Conservation (phyloP, 2,113 vertebrate genomes). For the Azemiops feae region DNA sequence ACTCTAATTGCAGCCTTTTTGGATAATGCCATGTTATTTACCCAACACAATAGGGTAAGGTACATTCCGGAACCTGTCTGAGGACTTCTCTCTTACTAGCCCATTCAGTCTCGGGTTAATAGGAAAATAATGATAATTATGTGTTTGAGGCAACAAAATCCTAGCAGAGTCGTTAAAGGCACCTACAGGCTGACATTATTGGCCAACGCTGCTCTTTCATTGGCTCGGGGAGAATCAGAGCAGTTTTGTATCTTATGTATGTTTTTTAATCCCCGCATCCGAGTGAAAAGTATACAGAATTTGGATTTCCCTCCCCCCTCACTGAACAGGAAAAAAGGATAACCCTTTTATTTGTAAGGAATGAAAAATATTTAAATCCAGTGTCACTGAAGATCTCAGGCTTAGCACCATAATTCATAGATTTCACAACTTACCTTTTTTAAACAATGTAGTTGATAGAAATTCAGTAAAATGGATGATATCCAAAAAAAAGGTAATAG, state of each 20-base stretch:
- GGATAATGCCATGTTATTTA: constrained; percentile 9
- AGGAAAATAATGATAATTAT: background rate
- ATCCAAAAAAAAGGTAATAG: background rate
- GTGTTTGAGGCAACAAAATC: constrained; percentile 1
- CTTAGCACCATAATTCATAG: background rate
- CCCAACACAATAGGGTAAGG: background rate
- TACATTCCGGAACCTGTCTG: background rate
- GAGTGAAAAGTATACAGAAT: background rate
- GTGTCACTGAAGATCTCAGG: background rate
- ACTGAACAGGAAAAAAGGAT: background rate
- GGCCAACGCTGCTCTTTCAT: constrained; percentile 14
- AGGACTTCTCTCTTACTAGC: background rate
- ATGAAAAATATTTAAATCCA: background rate
- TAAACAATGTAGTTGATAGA: background rate
- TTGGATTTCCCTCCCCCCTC: background rate
- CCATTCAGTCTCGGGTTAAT: background rate
- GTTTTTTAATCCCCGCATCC: background rate
- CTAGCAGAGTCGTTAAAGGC: constrained; percentile 13
- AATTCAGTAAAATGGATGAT: background rate
- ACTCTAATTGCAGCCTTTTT: constrained; percentile 21
- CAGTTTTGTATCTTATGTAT: background rate
- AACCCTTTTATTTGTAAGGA: background rate
- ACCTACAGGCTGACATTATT: background rate
- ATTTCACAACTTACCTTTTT: background rate
- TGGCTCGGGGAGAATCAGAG: constrained; percentile 10